Evolutionary conservation across 2,113 vertebrate species (phyloP).

Genomic region (Bubo blakistoni): DNA sequence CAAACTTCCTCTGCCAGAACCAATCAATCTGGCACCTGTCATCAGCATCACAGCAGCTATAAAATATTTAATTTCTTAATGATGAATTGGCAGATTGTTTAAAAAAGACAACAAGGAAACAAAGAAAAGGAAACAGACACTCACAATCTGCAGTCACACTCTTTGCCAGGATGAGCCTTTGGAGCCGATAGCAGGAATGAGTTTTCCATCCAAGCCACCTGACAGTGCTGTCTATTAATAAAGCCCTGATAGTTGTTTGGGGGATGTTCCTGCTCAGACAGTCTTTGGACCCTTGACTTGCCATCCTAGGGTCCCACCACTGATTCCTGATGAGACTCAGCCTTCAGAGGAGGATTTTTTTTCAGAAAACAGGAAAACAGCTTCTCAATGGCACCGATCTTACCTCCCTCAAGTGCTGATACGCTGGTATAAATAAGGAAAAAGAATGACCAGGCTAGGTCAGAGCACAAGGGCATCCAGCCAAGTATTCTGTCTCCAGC

Average conservation of each 20-base stretch:
- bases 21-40: conserved; percentile 76
- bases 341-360: neutral
- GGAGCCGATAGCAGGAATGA: neutral
- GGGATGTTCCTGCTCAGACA: neutral
- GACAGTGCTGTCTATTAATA: neutral
- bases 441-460: neutral
- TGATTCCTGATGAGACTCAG: neutral
- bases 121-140: conserved; percentile 50
- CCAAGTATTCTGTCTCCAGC: neutral
- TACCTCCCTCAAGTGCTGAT: neutral
- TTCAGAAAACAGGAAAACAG: neutral
- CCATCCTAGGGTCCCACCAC: neutral
- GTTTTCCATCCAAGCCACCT: conserved; percentile 40
- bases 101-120: conserved; percentile 60
- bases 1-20: conserved; percentile 67
- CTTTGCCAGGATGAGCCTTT: conserved; percentile 53
- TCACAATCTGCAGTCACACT: conserved; percentile 45
- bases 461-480: neutral
- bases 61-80: conserved; percentile 78
- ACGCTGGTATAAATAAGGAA: neutral
- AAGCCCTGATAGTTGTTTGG: neutral
- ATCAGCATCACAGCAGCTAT: conserved; percentile 71
- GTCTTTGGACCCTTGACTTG: neutral
- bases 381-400: neutral
- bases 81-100: conserved; percentile 74